phyloP scores from a whole-genome alignment of 1,140 invertebrate species.

The Drosophila lacertosa region DNA sequence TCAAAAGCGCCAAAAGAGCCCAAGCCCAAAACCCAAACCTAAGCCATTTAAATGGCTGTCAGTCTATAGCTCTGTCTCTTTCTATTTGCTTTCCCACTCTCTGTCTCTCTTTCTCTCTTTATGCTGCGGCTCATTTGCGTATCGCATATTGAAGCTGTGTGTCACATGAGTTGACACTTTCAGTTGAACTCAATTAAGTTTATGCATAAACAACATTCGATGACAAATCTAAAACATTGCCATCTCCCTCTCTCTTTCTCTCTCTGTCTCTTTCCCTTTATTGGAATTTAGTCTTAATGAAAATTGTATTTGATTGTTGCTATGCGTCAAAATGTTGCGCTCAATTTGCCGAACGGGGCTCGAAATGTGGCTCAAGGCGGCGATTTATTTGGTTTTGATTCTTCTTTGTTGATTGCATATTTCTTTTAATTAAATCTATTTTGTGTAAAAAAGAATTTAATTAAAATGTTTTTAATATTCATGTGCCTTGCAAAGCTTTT shows the following conservation, averaged over 20 bases:
- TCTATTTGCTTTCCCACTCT: not conserved
- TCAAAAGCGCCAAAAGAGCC: slow-evolving; percentile 49
- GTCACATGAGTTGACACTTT: slow-evolving; percentile 78
- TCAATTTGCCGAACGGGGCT: slow-evolving; percentile 44
- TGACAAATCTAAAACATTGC: slow-evolving; percentile 48
- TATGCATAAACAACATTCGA: slow-evolving; percentile 69
- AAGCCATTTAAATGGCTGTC: slow-evolving; percentile 22
- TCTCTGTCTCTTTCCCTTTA: not conserved
- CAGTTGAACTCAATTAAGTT: slow-evolving; percentile 79
- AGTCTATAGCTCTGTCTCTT: not conserved
- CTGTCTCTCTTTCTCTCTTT: not conserved
- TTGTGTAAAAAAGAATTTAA: not conserved
- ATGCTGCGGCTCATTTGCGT: slow-evolving; percentile 45
- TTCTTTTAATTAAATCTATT: slow-evolving; percentile 12
- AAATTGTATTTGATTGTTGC: slow-evolving; percentile 75
- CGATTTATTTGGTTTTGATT: slow-evolving; percentile 26
- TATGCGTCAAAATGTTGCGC: slow-evolving; percentile 53
- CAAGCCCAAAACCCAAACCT: not conserved
- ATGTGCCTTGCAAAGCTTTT: no score
- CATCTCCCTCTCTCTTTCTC: not conserved
- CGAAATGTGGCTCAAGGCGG: slow-evolving; percentile 25
- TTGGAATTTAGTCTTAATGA: slow-evolving; percentile 54
- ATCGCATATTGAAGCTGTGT: slow-evolving; percentile 43
- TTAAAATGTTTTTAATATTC: not conserved
- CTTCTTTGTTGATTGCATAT: not conserved